phyloP scores from a whole-genome alignment of 1,140 invertebrate genomes.

The Lucilia cuprina region DNA sequence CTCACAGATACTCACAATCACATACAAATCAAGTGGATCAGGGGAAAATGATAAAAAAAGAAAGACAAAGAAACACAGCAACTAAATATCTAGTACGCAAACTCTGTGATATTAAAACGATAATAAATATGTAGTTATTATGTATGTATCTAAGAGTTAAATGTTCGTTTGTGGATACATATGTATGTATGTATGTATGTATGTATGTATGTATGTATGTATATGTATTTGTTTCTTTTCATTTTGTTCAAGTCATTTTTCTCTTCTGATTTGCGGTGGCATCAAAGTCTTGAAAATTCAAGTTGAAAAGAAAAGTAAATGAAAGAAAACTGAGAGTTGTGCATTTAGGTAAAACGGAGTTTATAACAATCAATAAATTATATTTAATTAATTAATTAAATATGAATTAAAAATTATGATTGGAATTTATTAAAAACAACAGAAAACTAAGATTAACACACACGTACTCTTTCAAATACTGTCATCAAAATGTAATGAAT shows the following conservation, averaged over 20 bases:
- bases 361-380: background rate
- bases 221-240: background rate
- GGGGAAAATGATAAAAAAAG: background rate
- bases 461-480: too few species aligned
- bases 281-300: background rate
- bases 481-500: too few species aligned
- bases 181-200: too few species aligned
- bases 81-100: background rate
- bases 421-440: background rate
- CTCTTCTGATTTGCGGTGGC: background rate
- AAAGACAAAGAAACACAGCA: background rate
- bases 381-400: conserved; percentile 9
- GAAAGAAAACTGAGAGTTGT: background rate
- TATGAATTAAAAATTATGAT: background rate
- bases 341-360: background rate
- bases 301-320: background rate
- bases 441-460: background rate
- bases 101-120: too few species aligned
- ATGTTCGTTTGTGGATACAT: background rate
- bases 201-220: too few species aligned
- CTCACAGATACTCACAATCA: background rate
- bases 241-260: background rate
- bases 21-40: background rate
- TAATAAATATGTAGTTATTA: background rate
- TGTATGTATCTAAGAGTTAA: background rate